Base-by-base conservation (phyloP, 2,797 vertebrate genomes). In the Erpetoichthys calabaricus region DNA sequence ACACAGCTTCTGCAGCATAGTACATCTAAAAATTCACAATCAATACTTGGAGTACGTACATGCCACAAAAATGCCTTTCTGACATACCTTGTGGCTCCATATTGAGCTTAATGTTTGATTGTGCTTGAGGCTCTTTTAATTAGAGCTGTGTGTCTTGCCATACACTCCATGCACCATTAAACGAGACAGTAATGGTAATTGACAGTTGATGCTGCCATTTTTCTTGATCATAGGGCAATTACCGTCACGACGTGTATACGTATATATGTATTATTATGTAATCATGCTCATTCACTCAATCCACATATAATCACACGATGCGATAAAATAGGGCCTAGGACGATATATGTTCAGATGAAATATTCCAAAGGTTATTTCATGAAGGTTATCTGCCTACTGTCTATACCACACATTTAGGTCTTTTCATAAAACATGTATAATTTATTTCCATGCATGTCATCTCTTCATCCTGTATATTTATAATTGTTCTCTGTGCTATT, bases 121-220 rank as follows among this genome's bases (percentile, higher is more conserved):
- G 65, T 64, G 62, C 73, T 78, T 50, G 53, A 75, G 75, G 73
- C 71, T 64, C 76, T 74, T 80, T 83, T 86, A 85, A 84, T 86
- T 85, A 81, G 65, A 65, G 62, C 71, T 75, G 76, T 75, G 77
- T 72, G 80, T 75, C 73, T 75, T 75, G 61, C 71, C 73, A 66
- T 68, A 63, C 68, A 68, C 76, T 76, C 70, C 75, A 82, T 64
- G 77, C 76, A 72, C 73, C 71, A 76, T 80, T 83, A 78, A 73
- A 80, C 67, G 68, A 79, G 73, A 80, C 63, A 74, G 70, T 68
- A 77, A 83, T 73, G 64, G 73, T 72, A 72, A 71, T 67, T 64
- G 76, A 75, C 75, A 68, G 62, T 64, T 63, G 70, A 66, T 71
- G 64, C 58, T 60, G 42, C 53, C 56, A 56, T 25, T 50, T 47